Evolutionary conservation across 2,888 invertebrate genomes (phyloP).

Genomic region (Folsomia manolachei): DNA sequence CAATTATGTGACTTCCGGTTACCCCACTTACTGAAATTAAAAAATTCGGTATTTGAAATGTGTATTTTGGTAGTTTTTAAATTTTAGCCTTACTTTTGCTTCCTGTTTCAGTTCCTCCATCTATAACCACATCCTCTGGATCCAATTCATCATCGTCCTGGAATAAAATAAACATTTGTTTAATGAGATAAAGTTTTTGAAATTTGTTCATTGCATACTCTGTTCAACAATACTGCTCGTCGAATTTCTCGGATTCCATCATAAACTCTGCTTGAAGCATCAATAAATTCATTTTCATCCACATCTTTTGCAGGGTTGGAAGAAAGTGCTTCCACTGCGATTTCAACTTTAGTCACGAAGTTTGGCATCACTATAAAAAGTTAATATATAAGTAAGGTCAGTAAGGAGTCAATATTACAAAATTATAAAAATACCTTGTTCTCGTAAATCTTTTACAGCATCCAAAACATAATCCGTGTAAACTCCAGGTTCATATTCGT

Average conservation of each 20-base stretch:
- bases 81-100: conserved; percentile 93
- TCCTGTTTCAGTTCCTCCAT: conserved; percentile 82
- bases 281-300: conserved; percentile 95
- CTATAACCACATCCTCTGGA: conserved; percentile 80
- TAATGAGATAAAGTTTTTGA: no score
- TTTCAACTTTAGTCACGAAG: conserved; percentile 89
- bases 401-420: background rate
- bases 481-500: conserved; percentile 92
- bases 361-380: conserved; percentile 77
- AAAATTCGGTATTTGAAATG: background rate
- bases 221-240: conserved; percentile 91
- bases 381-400: no score
- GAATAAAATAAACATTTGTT: conserved; percentile 31
- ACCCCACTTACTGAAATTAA: conserved; percentile 29
- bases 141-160: conserved; percentile 82
- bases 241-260: conserved; percentile 95
- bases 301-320: conserved; percentile 76
- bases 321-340: conserved; percentile 84
- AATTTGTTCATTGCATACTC: conserved; percentile 73
- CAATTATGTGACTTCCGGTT: conserved; percentile 23
- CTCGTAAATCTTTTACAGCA: conserved; percentile 85
- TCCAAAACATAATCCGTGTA: conserved; percentile 94
- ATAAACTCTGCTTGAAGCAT: conserved; percentile 91
- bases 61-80: no score
- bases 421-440: conserved; percentile 76